Percentiles rank a stretch among this genome's conserved stretches.
Conservation (phyloP, 1,140 invertebrate species). For the Drosophila pruinosa region DNA sequence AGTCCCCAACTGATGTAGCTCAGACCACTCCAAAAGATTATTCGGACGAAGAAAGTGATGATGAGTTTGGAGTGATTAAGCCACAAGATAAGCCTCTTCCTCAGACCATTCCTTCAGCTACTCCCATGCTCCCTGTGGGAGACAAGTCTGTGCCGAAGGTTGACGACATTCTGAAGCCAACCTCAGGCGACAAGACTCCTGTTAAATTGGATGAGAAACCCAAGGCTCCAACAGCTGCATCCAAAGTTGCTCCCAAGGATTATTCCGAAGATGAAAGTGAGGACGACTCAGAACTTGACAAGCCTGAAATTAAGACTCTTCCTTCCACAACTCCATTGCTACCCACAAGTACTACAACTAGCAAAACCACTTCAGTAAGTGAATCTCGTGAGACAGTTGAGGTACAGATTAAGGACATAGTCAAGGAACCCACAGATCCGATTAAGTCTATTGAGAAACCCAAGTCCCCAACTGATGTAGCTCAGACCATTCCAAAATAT, state of each 20-base stretch:
- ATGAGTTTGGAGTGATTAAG: slow-evolving; percentile 9
- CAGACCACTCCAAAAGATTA: neutral
- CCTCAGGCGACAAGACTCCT: too few relatives aligned
- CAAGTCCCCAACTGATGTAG: neutral
- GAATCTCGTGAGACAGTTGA: neutral
- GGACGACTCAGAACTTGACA: slow-evolving; percentile 12
- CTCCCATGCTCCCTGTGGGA: neutral
- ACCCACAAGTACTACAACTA: neutral
- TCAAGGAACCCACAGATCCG: neutral
- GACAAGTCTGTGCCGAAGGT: neutral
- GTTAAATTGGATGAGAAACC: slow-evolving; percentile 18
- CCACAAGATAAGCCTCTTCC: slow-evolving; percentile 4
- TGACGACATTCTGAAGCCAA: slow-evolving; percentile 6
- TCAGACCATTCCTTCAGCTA: neutral
- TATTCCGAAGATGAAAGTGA: slow-evolving; percentile 31
- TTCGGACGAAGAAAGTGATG: slow-evolving; percentile 1
- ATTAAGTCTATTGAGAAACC: slow-evolving; percentile 10
- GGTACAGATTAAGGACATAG: neutral
- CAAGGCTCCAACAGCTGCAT: neutral
- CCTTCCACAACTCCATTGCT: neutral
- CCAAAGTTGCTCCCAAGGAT: neutral
- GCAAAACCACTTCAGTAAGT: neutral
- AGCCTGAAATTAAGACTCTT: slow-evolving; percentile 1
- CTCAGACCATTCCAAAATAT: too few relatives aligned
- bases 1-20: neutral